These are phyloP conservation scores for Lophotis ruficrista DNA, from an alignment of 2,113 vertebrate genomes.

Conservation along the genomic window DNA sequence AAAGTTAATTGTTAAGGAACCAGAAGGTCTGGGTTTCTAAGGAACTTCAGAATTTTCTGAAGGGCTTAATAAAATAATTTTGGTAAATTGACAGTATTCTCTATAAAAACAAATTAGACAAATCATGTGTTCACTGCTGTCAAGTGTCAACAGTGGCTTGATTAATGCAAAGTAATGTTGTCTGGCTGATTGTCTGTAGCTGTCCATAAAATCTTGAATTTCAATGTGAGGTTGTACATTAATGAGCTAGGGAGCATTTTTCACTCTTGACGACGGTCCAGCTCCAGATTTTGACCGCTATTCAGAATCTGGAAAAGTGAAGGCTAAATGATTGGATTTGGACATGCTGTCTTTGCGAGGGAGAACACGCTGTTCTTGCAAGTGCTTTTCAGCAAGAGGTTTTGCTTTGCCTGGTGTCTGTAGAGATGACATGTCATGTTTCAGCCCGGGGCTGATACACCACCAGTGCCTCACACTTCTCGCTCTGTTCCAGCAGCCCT, in stretches of 20 bases:
- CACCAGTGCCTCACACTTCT: not conserved
- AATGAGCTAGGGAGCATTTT: not conserved
- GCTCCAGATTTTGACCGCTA: not conserved
- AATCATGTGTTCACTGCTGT: slow-evolving; percentile 10
- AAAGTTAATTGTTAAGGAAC: not conserved
- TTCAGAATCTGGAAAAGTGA: not conserved
- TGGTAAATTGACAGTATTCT: not conserved
- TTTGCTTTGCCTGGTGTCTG: not conserved
- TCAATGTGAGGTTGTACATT: not conserved
- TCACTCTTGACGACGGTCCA: not conserved
- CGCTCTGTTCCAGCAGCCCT: not conserved
- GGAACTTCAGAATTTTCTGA: not conserved
- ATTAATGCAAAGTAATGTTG: slow-evolving; percentile 10
- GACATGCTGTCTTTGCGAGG: not conserved
- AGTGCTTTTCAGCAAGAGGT: not conserved
- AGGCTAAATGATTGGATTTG: not conserved
- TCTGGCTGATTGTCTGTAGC: slow-evolving; percentile 8
- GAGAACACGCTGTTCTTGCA: not conserved
- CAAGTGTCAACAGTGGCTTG: slow-evolving; percentile 22
- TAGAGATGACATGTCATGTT: not conserved
- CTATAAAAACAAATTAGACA: slow-evolving; percentile 1
- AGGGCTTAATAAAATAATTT: not conserved
- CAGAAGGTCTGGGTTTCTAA: not conserved
- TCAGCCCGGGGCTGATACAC: not conserved
- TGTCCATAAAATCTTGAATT: slow-evolving; percentile 14